phyloP scores from a whole-genome alignment of 2,797 vertebrate genomes.

The Phoxinus dragarum region DNA sequence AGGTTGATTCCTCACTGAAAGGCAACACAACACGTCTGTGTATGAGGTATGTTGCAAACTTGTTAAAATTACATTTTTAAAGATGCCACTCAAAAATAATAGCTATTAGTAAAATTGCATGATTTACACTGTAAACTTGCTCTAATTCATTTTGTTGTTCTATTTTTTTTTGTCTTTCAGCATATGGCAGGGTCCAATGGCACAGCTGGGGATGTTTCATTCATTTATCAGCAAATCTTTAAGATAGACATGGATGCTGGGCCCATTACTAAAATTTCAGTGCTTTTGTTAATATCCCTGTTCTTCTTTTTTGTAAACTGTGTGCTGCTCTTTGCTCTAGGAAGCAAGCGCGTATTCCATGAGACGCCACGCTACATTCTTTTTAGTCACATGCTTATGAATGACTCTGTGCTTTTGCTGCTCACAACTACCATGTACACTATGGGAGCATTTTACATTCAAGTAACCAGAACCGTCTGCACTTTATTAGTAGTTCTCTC shows the following conservation, averaged over 20 bases:
- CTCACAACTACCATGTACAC: constrained; percentile 53
- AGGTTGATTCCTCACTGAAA: background rate
- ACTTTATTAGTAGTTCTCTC: constrained; percentile 41
- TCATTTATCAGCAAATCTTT: constrained; percentile 43
- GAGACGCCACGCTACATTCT: constrained; percentile 70
- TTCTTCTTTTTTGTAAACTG: constrained; percentile 62
- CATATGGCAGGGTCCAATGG: constrained; percentile 44
- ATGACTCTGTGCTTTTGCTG: constrained; percentile 64
- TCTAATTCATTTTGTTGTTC: background rate
- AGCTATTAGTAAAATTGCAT: background rate
- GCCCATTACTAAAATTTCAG: background rate
- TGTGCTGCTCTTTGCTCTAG: constrained; percentile 63
- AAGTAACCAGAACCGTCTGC: constrained; percentile 61
- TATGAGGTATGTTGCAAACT: background rate
- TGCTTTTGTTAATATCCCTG: constrained; percentile 24
- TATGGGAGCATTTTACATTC: background rate
- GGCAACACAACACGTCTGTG: background rate
- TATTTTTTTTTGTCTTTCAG: constrained; percentile 40
- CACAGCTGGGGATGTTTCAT: constrained; percentile 24
- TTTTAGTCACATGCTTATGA: constrained; percentile 63
- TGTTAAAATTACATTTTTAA: background rate
- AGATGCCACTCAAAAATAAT: background rate
- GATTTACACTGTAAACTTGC: background rate
- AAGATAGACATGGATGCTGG: background rate
- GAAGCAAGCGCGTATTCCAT: constrained; percentile 65